A percentile compares a stretch with the other conserved stretches of the same genome.
These are phyloP conservation scores for Callyntrura guangdongensis DNA, from an alignment of 2,888 invertebrate genomes.

Conservation along the genomic window DNA sequence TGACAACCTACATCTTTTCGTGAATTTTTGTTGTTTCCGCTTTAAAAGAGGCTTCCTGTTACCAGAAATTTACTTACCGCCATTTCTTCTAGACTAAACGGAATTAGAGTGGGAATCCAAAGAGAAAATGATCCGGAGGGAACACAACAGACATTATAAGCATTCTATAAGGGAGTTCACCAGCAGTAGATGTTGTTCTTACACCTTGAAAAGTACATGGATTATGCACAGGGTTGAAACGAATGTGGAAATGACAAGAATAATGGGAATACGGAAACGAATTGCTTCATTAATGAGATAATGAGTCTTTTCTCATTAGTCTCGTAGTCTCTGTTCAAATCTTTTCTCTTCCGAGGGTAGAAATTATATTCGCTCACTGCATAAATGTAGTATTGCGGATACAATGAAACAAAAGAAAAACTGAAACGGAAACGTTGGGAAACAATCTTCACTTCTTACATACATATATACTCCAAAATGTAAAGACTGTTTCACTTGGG, in stretches of 20 bases:
- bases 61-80: background rate
- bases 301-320: constrained; percentile 59
- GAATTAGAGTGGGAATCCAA: background rate
- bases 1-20: background rate
- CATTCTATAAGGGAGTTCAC: constrained; percentile 29
- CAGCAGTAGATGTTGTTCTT: constrained; percentile 1
- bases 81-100: background rate
- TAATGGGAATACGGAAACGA: constrained; percentile 50
- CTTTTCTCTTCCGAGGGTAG: too few relatives aligned
- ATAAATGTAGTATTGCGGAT: too few relatives aligned
- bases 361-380: too few relatives aligned
- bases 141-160: too few relatives aligned
- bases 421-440: too few relatives aligned
- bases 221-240: constrained; percentile 58
- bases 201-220: constrained; percentile 40
- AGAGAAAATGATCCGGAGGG: background rate
- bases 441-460: too few relatives aligned
- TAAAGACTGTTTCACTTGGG: too few relatives aligned
- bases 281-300: constrained; percentile 79
- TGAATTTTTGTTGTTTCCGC: constrained; percentile 9
- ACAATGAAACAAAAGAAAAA: too few relatives aligned
- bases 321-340: too few relatives aligned
- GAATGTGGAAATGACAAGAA: constrained; percentile 43
- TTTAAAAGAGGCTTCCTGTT: constrained; percentile 47
- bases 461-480: too few relatives aligned